Conservation (phyloP, 2,797 vertebrate species). For the Danio albolineatus region DNA sequence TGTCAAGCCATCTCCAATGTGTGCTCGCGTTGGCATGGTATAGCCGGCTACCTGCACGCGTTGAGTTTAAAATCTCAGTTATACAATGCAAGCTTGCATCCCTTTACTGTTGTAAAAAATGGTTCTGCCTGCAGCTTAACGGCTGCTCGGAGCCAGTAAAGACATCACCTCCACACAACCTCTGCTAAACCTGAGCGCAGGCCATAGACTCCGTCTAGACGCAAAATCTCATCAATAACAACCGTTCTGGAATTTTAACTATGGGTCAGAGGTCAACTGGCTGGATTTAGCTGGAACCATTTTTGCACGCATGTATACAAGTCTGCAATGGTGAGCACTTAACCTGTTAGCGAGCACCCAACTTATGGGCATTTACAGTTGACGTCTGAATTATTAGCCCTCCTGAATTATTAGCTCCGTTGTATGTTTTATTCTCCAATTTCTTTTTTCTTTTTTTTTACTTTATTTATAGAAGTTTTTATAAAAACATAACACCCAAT, state of each 20-base stretch:
- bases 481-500: too few relatives aligned
- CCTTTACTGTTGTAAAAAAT: conserved; percentile 64
- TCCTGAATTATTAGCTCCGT: too few relatives aligned
- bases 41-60: conserved; percentile 63
- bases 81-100: conserved; percentile 62
- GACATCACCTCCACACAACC: conserved; percentile 55
- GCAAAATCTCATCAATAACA: conserved; percentile 41
- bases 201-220: conserved; percentile 27
- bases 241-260: conserved; percentile 43
- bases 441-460: too few relatives aligned
- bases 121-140: conserved; percentile 59
- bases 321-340: neutral
- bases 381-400: too few relatives aligned
- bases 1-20: conserved; percentile 31
- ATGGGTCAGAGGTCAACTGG: conserved; percentile 28
- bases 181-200: conserved; percentile 37
- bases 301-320: neutral
- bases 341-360: too few relatives aligned
- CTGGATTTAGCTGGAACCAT: conserved; percentile 26
- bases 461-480: too few relatives aligned
- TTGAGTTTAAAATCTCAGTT: conserved; percentile 64
- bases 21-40: conserved; percentile 54
- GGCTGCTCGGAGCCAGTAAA: conserved; percentile 65
- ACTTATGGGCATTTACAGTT: too few relatives aligned
- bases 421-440: too few relatives aligned